A percentile compares a stretch with the other conserved stretches of the same genome.
Conservation (phyloP, 2,888 invertebrate genomes). For the Rhopalosiphum nymphaeae region DNA sequence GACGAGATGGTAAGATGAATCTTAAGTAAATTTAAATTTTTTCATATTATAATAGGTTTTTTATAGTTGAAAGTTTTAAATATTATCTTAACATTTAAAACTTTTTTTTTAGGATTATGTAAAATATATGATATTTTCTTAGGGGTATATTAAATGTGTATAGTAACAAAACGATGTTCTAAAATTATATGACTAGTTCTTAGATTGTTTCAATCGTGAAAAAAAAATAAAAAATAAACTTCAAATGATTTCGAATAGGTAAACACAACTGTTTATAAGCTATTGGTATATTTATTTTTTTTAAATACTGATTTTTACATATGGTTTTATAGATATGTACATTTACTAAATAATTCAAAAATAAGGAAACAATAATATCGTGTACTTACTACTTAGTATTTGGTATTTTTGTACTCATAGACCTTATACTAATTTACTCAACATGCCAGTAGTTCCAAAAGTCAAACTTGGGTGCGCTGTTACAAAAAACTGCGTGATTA, state of each 20-base stretch:
- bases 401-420: too few relatives aligned
- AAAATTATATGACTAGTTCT: neutral
- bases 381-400: neutral
- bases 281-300: neutral
- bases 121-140: neutral
- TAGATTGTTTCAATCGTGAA: neutral
- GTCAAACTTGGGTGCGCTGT: too few relatives aligned
- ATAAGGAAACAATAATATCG: neutral
- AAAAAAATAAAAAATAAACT: neutral
- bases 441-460: too few relatives aligned
- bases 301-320: neutral
- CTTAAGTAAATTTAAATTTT: neutral
- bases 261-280: neutral
- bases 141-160: neutral
- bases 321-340: neutral
- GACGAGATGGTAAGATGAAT: neutral
- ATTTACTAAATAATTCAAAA: neutral
- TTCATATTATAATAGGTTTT: neutral
- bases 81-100: constrained; percentile 2
- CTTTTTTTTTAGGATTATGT: constrained; percentile 22
- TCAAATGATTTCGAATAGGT: neutral
- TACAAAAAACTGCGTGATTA: too few relatives aligned
- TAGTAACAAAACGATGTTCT: neutral
- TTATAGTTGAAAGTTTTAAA: neutral
- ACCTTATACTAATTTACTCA: too few relatives aligned